phyloP scores from a whole-genome alignment of 2,888 invertebrate species.

The Hofmannophila pseudospretella region DNA sequence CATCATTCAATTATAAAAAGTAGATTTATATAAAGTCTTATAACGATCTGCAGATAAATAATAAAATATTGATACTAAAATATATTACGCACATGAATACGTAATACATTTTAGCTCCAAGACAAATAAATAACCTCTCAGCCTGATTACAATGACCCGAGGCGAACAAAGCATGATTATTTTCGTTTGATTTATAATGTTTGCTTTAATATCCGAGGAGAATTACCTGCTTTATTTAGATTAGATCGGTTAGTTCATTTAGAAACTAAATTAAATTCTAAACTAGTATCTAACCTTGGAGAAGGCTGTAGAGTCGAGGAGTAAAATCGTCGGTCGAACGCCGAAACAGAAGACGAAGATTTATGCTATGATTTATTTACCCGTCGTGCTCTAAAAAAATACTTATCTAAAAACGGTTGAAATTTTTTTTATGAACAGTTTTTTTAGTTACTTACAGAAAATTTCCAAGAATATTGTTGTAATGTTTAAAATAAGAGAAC shows the following conservation, averaged over 20 bases:
- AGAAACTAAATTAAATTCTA: constrained; percentile 24
- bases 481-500: too few species aligned
- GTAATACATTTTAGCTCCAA: constrained; percentile 36
- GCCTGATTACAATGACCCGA: constrained; percentile 65
- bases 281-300: constrained; percentile 10
- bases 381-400: too few species aligned
- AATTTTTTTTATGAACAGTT: too few species aligned
- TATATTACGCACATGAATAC: constrained; percentile 15
- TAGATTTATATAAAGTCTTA: too few species aligned
- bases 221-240: constrained; percentile 50
- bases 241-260: constrained; percentile 16
- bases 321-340: too few species aligned
- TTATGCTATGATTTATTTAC: too few species aligned
- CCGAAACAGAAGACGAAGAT: too few species aligned
- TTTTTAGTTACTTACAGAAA: too few species aligned
- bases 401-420: too few species aligned
- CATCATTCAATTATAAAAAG: too few species aligned
- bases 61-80: constrained; percentile 6
- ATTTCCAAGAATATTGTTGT: too few species aligned
- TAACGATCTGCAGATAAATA: background rate
- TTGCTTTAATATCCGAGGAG: constrained; percentile 55
- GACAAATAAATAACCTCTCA: constrained; percentile 46
- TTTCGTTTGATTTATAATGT: constrained; percentile 64
- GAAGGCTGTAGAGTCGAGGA: constrained; percentile 4
- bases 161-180: constrained; percentile 69